Evolutionary conservation across 2,113 vertebrate species (phyloP).

Genomic region (Heptranchias perlo): DNA sequence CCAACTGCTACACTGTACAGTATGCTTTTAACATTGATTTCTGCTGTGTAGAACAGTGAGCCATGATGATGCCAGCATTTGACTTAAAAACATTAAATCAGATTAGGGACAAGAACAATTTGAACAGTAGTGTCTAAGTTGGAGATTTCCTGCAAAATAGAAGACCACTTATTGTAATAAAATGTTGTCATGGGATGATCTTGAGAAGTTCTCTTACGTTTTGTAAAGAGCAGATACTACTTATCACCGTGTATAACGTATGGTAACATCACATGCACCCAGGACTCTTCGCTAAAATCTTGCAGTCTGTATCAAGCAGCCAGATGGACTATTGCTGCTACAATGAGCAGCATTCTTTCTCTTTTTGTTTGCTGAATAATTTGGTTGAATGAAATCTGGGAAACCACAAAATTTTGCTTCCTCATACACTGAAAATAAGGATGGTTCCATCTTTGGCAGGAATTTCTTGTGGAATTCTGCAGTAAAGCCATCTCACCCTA

Average conservation of each 20-base stretch:
- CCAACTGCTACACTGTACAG: not conserved
- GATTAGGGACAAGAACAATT: not conserved
- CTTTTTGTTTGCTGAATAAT: not conserved
- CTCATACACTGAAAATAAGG: not conserved
- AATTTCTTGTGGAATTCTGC: not conserved
- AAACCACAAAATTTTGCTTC: not conserved
- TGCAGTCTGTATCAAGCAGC: not conserved
- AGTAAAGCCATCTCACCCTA: not conserved
- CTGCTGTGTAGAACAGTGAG: not conserved
- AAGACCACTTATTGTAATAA: not conserved
- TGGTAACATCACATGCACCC: not conserved
- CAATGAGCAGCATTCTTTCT: not conserved
- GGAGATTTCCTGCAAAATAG: not conserved
- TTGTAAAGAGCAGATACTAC: no score
- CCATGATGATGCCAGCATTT: no score
- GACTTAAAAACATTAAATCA: not conserved
- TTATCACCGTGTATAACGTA: not conserved
- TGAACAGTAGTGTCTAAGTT: not conserved
- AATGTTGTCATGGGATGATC: not conserved
- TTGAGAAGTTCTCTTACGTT: not conserved
- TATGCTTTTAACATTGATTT: not conserved
- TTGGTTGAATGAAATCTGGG: not conserved
- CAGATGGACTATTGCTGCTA: not conserved
- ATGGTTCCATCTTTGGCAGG: not conserved
- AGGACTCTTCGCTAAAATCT: not conserved